Percentiles rank a stretch among this genome's conserved stretches.
Evolutionary conservation across 2,888 invertebrate species (phyloP).

Genomic region (Apomyelois bistriatella): DNA sequence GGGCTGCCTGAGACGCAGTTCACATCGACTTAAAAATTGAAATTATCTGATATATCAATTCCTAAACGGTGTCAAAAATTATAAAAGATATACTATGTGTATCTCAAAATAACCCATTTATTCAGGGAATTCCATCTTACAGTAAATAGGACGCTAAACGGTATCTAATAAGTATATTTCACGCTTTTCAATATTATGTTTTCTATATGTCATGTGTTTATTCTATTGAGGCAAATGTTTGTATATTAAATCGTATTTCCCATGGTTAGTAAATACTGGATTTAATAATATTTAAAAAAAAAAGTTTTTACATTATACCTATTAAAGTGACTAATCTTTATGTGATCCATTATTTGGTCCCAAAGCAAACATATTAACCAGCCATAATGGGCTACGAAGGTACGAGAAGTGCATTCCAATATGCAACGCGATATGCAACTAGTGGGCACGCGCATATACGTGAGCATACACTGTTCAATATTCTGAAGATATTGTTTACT

Average conservation of each 20-base stretch:
- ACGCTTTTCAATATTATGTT: neutral
- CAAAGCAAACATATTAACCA: neutral
- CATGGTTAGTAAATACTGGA: too few relatives aligned
- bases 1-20: too few relatives aligned
- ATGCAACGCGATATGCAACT: slow-evolving; percentile 5
- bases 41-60: neutral
- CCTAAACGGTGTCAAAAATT: neutral
- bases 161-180: neutral
- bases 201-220: neutral
- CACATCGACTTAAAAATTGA: too few relatives aligned
- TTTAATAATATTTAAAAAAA: too few relatives aligned
- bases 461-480: neutral
- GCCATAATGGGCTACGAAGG: neutral
- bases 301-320: too few relatives aligned
- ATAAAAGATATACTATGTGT: too few relatives aligned
- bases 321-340: too few relatives aligned
- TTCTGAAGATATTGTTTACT: neutral
- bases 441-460: neutral
- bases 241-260: too few relatives aligned
- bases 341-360: neutral
- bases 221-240: too few relatives aligned
- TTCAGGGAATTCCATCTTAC: neutral
- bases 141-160: too few relatives aligned
- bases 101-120: neutral
- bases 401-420: neutral